phyloP scores from a whole-genome alignment of 2,888 invertebrate species.

The Rhagophthalmus giganteus region DNA sequence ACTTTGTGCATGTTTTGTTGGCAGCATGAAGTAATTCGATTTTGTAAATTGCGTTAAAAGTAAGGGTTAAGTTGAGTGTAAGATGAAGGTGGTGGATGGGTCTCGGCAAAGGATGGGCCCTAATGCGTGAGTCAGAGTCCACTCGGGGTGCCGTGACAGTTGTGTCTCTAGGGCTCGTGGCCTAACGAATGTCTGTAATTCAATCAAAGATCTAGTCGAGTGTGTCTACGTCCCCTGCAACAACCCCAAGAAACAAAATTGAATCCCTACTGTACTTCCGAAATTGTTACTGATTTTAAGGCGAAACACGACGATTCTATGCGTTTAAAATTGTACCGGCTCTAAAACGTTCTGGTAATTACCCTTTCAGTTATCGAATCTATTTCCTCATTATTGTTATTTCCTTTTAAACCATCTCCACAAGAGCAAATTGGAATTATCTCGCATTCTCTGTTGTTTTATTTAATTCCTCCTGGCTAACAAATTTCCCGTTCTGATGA shows the following conservation, averaged over 20 bases:
- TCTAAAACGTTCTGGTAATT: too few species aligned
- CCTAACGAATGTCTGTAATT: slow-evolving; percentile 56
- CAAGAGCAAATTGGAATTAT: too few species aligned
- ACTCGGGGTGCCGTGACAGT: slow-evolving; percentile 46
- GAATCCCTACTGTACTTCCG: slow-evolving; percentile 16
- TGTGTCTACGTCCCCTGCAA: slow-evolving; percentile 33
- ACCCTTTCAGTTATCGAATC: too few species aligned
- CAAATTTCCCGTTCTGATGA: too few species aligned
- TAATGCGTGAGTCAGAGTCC: slow-evolving; percentile 40
- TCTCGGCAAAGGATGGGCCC: slow-evolving; percentile 25
- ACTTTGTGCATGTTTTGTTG: slow-evolving; percentile 9
- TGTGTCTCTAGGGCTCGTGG: slow-evolving; percentile 48
- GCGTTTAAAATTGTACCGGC: too few species aligned
- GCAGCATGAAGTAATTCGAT: slow-evolving; percentile 19
- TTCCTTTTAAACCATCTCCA: too few species aligned
- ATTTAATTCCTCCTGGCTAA: too few species aligned
- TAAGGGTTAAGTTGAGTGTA: slow-evolving; percentile 31
- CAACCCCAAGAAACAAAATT: slow-evolving; percentile 27
- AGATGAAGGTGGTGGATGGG: slow-evolving; percentile 20
- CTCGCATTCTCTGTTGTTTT: too few species aligned
- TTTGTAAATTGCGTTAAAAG: slow-evolving; percentile 25
- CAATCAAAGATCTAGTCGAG: slow-evolving; percentile 53
- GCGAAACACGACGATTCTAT: too few species aligned
- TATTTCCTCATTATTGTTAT: too few species aligned
- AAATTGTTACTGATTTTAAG: neutral